phyloP scores from a whole-genome alignment of 1,140 invertebrate genomes.

The Bombus confusus region DNA sequence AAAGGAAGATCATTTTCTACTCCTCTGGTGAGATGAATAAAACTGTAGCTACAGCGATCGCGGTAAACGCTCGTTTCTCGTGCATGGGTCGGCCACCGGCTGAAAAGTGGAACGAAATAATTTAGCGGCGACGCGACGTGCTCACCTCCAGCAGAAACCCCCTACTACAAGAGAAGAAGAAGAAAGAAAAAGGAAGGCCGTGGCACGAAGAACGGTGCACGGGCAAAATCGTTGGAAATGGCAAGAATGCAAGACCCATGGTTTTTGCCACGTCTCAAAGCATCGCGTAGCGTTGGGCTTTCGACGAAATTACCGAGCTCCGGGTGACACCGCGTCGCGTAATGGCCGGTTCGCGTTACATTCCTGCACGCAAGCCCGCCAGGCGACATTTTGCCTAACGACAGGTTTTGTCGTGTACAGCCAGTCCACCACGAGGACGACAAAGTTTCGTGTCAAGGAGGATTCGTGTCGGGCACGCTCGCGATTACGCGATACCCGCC shows the following conservation, averaged over 20 bases:
- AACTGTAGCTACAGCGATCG: conserved; percentile 16
- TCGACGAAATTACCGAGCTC: conserved; percentile 77
- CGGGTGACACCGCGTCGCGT: conserved; percentile 77
- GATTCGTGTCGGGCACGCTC: conserved; percentile 29
- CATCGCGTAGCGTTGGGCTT: conserved; percentile 62
- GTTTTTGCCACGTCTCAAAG: conserved; percentile 56
- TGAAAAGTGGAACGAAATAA: conserved; percentile 74
- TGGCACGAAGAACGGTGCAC: background rate
- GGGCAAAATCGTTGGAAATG: conserved; percentile 40
- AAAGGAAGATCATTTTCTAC: too few relatives aligned
- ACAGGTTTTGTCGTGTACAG: conserved; percentile 67
- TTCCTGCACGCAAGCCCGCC: conserved; percentile 80
- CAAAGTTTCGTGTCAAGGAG: conserved; percentile 1
- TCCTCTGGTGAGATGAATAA: background rate
- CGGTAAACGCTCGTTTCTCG: conserved; percentile 8
- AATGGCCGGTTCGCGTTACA: conserved; percentile 74
- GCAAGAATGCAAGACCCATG: conserved; percentile 49
- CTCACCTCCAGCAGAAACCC: background rate
- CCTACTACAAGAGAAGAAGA: background rate
- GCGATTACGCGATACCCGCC: conserved; percentile 39
- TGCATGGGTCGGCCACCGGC: conserved; percentile 5
- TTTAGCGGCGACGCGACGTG: conserved; percentile 58
- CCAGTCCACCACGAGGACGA: conserved; percentile 10
- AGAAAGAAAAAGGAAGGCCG: background rate
- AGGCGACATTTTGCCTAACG: conserved; percentile 81